Evolutionary conservation across 2,797 vertebrate genomes (phyloP), one percentile per base, ranked within the genome.

Genomic region (Betta splendens): DNA sequence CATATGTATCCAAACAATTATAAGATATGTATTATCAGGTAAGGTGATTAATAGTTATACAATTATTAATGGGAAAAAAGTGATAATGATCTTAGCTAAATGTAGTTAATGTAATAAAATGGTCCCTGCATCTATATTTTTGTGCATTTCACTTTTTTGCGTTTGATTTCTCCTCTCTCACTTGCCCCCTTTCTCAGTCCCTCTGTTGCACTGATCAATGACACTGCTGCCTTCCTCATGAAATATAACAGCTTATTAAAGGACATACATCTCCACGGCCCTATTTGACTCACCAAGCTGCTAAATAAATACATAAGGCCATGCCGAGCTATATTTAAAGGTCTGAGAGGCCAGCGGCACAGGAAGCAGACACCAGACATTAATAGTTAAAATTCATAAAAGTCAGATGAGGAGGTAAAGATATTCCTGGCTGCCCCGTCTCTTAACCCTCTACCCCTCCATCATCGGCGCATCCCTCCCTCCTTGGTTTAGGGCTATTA

Each of bases 311-410:
- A 87, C 80, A 83, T 79, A 76, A 65, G 54, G 78, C 69, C 48
- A 49, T 18, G 75, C 45, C 15, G 20, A 53, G 81, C 65, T 83
- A 77, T 83, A 77, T 85, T 82, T 85, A 84, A 88, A 85, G 85
- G 85, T 84, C 79, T 54, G 69, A 12, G 7, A 62, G 83, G 80
- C 74, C 74, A 75, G 43, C 60, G 68, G 77, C 76, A 61, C 52
- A 68, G 77, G 75, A 89, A 85, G 75, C 70, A 67, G 83, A 78
- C 74, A 37, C 64, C 44, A 46, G 56, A 49, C 87, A 93, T 92
- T 90, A 92, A 92, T 92, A 91, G 89, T 91, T 92, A 92, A 92
- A 91, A 91, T 92, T 91, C 91, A 93, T 93, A 90, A 92, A 92
- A 91, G 85, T 90, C 79, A 90, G 90, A 92, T 92, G 91, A 92